phyloP scores from a whole-genome alignment of 37 sponge, comb jelly and placozoan genomes.

The Corticium candelabrum region DNA sequence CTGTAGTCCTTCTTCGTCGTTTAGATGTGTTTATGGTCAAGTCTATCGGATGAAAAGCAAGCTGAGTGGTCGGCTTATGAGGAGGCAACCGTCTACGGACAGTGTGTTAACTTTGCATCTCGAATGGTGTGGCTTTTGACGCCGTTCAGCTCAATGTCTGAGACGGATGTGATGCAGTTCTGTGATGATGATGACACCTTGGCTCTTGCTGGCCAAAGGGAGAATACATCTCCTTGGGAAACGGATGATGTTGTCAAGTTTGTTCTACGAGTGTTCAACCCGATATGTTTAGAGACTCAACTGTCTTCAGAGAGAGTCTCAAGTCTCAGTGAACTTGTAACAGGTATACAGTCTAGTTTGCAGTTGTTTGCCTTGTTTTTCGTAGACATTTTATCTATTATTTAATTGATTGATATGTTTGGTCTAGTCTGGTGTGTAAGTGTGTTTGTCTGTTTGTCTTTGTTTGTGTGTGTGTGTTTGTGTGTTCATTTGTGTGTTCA shows the following conservation, averaged over 20 bases:
- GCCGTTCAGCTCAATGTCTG: not conserved
- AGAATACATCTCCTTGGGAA: not conserved
- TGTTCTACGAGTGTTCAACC: not conserved
- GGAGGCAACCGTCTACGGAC: not conserved
- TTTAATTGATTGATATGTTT: too few species aligned
- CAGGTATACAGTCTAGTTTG: too few species aligned
- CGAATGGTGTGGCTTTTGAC: constrained; percentile 6
- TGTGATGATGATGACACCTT: too few species aligned
- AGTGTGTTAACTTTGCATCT: not conserved
- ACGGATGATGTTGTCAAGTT: not conserved
- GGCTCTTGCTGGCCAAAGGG: not conserved
- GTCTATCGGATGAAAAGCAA: not conserved
- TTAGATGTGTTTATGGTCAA: not conserved
- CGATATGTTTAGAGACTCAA: not conserved
- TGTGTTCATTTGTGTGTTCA: too few species aligned
- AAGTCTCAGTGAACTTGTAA: not conserved
- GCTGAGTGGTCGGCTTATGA: not conserved
- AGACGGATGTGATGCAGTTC: too few species aligned
- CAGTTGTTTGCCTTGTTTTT: too few species aligned
- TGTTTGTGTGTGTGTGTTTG: too few species aligned
- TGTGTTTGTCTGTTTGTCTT: too few species aligned
- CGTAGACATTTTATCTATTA: too few species aligned
- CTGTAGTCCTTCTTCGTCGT: not conserved
- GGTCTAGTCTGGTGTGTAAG: too few species aligned
- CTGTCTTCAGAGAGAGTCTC: not conserved